Evolutionary conservation across 2,113 vertebrate species (phyloP).

Genomic region (Coracopsis vasa): DNA sequence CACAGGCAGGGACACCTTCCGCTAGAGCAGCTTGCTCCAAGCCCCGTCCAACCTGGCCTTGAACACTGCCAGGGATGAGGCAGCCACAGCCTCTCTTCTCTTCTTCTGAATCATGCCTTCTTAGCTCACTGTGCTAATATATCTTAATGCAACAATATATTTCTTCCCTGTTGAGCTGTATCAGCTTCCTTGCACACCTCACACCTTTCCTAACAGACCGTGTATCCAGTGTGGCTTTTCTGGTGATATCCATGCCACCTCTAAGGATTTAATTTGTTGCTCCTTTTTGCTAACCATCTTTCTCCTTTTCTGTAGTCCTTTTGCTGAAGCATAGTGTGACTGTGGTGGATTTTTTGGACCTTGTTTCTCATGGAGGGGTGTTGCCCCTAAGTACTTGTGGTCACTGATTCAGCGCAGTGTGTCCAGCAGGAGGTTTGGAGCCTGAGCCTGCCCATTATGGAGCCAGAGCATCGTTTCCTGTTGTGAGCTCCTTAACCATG

Average conservation of each 20-base stretch:
- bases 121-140: background rate
- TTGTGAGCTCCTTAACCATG: background rate
- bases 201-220: background rate
- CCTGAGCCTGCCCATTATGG: background rate
- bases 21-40: background rate
- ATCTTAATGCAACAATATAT: background rate
- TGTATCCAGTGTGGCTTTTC: fast-evolving
- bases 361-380: background rate
- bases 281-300: background rate
- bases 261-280: background rate
- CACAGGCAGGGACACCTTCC: background rate
- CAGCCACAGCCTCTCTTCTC: background rate
- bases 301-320: background rate
- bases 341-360: background rate
- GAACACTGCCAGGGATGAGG: background rate
- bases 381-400: background rate
- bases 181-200: background rate
- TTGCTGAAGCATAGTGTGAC: background rate
- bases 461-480: background rate
- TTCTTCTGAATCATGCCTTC: background rate
- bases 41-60: background rate
- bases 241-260: background rate
- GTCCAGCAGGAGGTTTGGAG: background rate
- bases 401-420: background rate
- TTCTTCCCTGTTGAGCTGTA: background rate